phyloP scores from a whole-genome alignment of 2,797 vertebrate genomes.

The Nothura maculosa region DNA sequence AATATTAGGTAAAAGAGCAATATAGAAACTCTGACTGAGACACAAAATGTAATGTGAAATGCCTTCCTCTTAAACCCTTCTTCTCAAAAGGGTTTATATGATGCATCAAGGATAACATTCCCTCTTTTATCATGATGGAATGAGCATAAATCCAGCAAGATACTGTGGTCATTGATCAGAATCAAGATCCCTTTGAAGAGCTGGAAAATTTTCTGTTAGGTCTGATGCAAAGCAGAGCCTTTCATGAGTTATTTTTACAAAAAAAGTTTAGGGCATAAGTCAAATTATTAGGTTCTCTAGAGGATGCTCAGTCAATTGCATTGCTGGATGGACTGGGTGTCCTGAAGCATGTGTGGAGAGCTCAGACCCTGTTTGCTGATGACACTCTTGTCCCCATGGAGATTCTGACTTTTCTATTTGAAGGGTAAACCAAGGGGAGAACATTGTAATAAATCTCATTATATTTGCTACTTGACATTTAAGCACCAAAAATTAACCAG shows the following conservation, averaged over 20 bases:
- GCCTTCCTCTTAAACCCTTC: neutral
- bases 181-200: slow-evolving; percentile 32
- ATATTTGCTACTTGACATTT: neutral
- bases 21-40: neutral
- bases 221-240: slow-evolving; percentile 46
- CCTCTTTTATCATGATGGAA: neutral
- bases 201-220: slow-evolving; percentile 17
- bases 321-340: neutral
- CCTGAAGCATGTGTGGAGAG: rapidly evolving
- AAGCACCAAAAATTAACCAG: neutral
- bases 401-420: neutral
- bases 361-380: neutral
- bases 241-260: slow-evolving; percentile 10
- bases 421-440: neutral
- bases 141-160: neutral
- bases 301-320: neutral
- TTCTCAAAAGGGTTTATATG: neutral
- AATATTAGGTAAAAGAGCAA: slow-evolving; percentile 2
- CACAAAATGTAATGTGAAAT: neutral
- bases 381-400: neutral
- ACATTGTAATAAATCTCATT: neutral
- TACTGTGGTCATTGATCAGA: slow-evolving; percentile 1
- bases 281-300: neutral
- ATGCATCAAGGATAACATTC: neutral
- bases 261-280: neutral